Evolutionary conservation across 2,888 invertebrate species (phyloP).

Genomic region (Xanthorhoe spadicearia): DNA sequence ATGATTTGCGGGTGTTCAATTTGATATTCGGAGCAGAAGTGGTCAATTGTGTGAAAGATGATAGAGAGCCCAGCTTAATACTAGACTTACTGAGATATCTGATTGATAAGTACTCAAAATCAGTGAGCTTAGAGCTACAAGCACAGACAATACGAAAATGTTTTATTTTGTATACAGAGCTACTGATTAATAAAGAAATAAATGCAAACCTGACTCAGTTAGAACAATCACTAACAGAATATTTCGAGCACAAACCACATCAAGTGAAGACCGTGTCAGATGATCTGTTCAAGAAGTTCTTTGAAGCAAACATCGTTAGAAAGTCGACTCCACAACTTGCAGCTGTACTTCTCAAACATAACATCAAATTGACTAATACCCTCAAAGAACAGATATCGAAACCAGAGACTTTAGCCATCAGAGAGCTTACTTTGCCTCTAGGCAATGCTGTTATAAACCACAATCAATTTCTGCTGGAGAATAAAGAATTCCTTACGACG

Average conservation of each 20-base stretch:
- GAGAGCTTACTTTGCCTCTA: constrained; percentile 87
- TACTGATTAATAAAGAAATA: constrained; percentile 69
- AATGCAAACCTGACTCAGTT: constrained; percentile 80
- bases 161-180: constrained; percentile 71
- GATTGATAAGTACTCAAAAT: constrained; percentile 75
- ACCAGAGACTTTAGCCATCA: constrained; percentile 81
- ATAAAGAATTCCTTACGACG: constrained; percentile 74
- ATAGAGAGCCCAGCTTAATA: constrained; percentile 80
- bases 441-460: constrained; percentile 78
- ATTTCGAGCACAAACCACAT: constrained; percentile 86
- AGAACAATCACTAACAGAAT: constrained; percentile 82
- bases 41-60: constrained; percentile 69
- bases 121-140: constrained; percentile 60
- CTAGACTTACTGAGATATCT: constrained; percentile 77
- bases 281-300: constrained; percentile 83
- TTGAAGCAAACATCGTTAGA: constrained; percentile 78
- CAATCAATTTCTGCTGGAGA: constrained; percentile 67
- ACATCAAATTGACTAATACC: constrained; percentile 72
- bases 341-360: constrained; percentile 83
- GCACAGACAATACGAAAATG: constrained; percentile 67
- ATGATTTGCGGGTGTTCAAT: constrained; percentile 74
- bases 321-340: constrained; percentile 86
- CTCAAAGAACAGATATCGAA: constrained; percentile 76
- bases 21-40: constrained; percentile 66
- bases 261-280: constrained; percentile 76